Base-by-base conservation (phyloP, 2,797 vertebrate species). In the Tauraco hartlaubi region DNA sequence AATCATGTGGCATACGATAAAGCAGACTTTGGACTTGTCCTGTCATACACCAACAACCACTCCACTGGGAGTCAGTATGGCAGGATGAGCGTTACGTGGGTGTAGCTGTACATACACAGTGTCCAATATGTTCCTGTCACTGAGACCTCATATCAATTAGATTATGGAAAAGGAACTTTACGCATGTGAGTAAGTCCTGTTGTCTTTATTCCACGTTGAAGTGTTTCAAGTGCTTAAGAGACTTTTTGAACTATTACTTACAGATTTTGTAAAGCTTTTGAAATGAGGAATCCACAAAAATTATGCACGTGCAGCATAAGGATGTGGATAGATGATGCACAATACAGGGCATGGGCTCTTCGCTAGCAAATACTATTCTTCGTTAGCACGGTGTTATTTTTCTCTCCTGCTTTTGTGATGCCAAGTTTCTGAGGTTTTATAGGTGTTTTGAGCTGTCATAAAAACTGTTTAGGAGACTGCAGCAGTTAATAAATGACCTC, bases 41-140 rank as follows among this genome's bases (percentile, higher is more conserved):
- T 69, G 51, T 48, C 15, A 6, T 52, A 26, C 0, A 0, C 20
- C 62, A 62, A n/a, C 75, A 48, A 1, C 33, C 16, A 22, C n/a
- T 51, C 35, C n/a, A 9, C 2, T 49, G n/a, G 46, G 46, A 93
- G 55, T 55, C 15, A 7, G 26, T 19, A 4, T 25, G 61, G 29
- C 54, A 90, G 56, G 44, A 64, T 0, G 4, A 77, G 39, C 19
- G 17, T 48, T 48, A 39, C 33, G 5, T 59, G 49, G 25, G 25
- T 58, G 12, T 23, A 67, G 16, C 10, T 56, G 48, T 10, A 33
- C 14, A 4, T 8, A 9, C 29, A 18, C 0, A 10, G 22, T 49
- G 21, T 12, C 49, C n/a, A 7, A 6, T 6, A 5, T 39, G 7
- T 14, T 81, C n/a, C 49, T 52, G 67, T 15, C 66, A 26, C 44